Conservation (phyloP, 53 echinoderm and acorn worm genomes). For the Echinarachnius parma region DNA sequence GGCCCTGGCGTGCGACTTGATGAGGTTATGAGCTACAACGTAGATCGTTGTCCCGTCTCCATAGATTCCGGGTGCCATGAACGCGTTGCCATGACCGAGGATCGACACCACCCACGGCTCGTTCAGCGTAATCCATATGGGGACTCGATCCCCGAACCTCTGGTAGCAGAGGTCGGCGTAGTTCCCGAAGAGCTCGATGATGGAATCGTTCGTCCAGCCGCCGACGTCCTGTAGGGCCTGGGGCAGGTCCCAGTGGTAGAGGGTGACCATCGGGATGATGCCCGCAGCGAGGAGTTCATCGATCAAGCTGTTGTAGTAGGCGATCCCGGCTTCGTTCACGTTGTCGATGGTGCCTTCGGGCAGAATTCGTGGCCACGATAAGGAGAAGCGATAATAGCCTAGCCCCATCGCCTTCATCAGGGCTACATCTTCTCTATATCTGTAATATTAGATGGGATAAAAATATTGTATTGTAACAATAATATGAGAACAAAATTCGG, state of each 20-base stretch:
- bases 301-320: conserved; percentile 87
- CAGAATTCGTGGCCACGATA: conserved; percentile 85
- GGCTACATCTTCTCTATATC: conserved; percentile 69
- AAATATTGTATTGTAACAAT: too few species aligned
- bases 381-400: conserved; percentile 78
- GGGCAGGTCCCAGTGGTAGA: conserved; percentile 95
- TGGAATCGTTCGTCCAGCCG: conserved; percentile 68
- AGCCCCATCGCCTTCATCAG: conserved; percentile 84
- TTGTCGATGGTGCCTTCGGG: conserved; percentile 68
- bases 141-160: conserved; percentile 71
- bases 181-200: conserved; percentile 62
- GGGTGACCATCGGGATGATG: conserved; percentile 83
- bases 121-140: conserved; percentile 87
- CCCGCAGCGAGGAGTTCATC: conserved; percentile 69
- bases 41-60: conserved; percentile 59
- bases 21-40: conserved; percentile 64
- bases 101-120: conserved; percentile 82
- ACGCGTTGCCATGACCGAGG: conserved; percentile 61
- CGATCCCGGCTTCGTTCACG: conserved; percentile 70
- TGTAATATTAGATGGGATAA: not conserved
- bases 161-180: conserved; percentile 80
- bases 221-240: conserved; percentile 80
- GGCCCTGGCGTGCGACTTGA: conserved; percentile 66
- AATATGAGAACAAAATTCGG: too few species aligned
- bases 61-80: conserved; percentile 65